Conservation (phyloP, 1,140 invertebrate genomes). For the Drosophila lacertosa region DNA sequence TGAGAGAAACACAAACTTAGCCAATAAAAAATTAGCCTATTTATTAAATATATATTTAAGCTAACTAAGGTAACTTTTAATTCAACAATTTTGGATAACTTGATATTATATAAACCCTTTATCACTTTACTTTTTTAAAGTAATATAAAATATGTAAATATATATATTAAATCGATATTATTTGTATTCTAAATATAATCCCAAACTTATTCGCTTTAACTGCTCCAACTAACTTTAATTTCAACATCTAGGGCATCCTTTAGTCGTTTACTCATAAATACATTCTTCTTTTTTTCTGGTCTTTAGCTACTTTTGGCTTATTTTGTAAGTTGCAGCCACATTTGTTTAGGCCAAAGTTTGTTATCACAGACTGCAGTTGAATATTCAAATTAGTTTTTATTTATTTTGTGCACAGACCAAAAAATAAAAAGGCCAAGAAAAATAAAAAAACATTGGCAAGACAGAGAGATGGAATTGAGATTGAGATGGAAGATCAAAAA, state of each 20-base stretch:
- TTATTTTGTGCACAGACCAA: conserved; percentile 40
- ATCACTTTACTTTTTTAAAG: not conserved
- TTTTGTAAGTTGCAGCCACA: conserved; percentile 33
- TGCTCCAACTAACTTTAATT: no score
- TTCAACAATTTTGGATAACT: no score
- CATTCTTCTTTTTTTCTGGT: conserved; percentile 3
- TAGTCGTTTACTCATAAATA: not conserved
- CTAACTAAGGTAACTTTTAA: no score
- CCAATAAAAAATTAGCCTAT: no score
- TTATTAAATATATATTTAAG: no score
- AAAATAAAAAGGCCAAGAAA: conserved; percentile 9
- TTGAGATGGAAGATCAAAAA: conserved; percentile 56
- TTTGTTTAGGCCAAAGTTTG: conserved; percentile 65
- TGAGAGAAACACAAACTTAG: no score
- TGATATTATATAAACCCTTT: not conserved
- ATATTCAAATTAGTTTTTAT: conserved; percentile 78
- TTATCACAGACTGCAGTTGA: conserved; percentile 72
- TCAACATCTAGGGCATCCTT: conserved; percentile 1
- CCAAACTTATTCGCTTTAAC: no score
- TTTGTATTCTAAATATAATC: no score
- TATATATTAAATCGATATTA: no score
- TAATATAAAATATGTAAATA: no score
- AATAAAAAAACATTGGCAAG: not conserved
- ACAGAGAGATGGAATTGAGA: not conserved
- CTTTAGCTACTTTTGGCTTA: conserved; percentile 38